Evolutionary conservation across 2,888 invertebrate species (phyloP), one percentile per base, ranked within the genome.

Genomic region (Syrista parreyssii): DNA sequence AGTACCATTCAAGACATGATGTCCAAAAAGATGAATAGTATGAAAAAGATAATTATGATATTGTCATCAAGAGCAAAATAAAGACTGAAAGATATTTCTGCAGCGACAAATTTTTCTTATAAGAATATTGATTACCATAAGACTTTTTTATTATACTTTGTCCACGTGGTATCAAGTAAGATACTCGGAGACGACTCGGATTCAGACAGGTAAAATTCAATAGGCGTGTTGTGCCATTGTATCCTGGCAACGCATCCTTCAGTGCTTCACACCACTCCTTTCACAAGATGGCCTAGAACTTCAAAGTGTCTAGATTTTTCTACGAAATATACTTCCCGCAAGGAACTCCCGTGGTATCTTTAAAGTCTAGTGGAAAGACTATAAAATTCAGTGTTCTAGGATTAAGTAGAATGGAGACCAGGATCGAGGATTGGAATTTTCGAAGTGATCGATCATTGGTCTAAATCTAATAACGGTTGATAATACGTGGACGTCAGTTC

Each of bases 171-270:
- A 23, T 2, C 55, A 55, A 55, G 23, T 15, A 55, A 55, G 23
- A 55, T 55, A 23, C 55, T 55, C 55, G 9, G 55, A 55, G 55
- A 55, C 23, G 23, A 55, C 55, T 55, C 55, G 23, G 23, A 55
- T 55, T 55, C 9, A 55, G 55, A 72, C 72, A 68, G 55, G 35
- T 55, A 76, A 80, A 82, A 80, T 79, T 83, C 83, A 77, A 84
- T 81, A 81, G 73, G 73, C 71, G 79, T 87, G 86, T 87, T 87
- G 81, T 82, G 83, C 73, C 80, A 73, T 34, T 76, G 87, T 87
- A 80, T 40, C 88, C 77, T 85, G 80, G 88, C 88, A 87, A 88
- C 88, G 68, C 32, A 68, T 73, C 73, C 71, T 68, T 71, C 33
- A 55, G 30, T 71, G 72, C 33, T 9, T n/a, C 31, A 71, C 72